These are phyloP conservation scores for Amblyopsis hoosieri DNA, from an alignment of 2,797 vertebrate genomes.

Conservation along the genomic window DNA sequence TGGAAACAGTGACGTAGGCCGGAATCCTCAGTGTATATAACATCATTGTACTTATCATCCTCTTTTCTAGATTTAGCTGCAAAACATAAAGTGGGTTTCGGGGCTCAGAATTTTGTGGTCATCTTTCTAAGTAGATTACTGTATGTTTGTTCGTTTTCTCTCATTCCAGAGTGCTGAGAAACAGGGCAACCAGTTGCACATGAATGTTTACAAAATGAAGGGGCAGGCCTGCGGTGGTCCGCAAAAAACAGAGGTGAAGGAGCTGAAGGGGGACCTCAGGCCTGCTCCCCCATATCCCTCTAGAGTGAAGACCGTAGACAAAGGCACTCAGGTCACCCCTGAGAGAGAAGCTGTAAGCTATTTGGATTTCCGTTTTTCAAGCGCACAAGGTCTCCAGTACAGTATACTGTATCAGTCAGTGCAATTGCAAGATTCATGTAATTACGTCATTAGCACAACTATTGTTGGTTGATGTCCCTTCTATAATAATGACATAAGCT, in stretches of 20 bases:
- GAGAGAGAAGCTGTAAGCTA: conserved; percentile 80
- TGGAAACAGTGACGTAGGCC: no score
- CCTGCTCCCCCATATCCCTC: conserved; percentile 80
- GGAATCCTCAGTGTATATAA: no score
- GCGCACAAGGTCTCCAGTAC: background rate
- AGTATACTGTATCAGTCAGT: background rate
- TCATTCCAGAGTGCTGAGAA: conserved; percentile 86
- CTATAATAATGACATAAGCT: no score
- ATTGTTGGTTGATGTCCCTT: background rate
- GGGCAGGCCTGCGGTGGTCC: conserved; percentile 73
- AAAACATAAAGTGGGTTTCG: no score
- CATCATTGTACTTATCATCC: no score
- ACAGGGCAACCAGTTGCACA: conserved; percentile 91
- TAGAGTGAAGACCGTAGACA: conserved; percentile 82
- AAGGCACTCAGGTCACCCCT: conserved; percentile 80
- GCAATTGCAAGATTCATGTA: no score
- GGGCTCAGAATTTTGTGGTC: background rate
- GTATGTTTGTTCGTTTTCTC: background rate
- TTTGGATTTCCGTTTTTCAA: background rate
- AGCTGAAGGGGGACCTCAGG: conserved; percentile 81
- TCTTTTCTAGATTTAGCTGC: no score
- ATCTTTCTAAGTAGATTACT: background rate
- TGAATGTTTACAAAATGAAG: conserved; percentile 90
- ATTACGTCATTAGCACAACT: background rate
- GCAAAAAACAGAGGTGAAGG: conserved; percentile 72